Base-by-base conservation (phyloP, 1,140 invertebrate genomes). In the Riptortus pedestris region DNA sequence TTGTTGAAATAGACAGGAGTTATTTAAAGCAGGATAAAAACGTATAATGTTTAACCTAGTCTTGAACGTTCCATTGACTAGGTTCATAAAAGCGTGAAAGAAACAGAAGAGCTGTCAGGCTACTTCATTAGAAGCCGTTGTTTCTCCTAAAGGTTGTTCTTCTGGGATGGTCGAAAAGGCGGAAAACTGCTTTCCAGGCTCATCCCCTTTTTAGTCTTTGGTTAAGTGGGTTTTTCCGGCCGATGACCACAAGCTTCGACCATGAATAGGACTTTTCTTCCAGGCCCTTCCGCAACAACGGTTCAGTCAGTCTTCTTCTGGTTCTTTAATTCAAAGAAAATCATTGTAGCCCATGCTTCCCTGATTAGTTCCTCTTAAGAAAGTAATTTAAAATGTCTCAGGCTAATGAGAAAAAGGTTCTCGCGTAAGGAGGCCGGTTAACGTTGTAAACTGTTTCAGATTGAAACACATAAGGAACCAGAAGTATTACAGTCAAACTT, bases 221-320 rank as follows among this genome's bases (percentile, higher is more conserved):
- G 51, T 3, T 55, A 55, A 55, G 51, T 27, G 51, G 51, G 22
- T 55, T 55, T 55, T 55, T 55, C 51, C 51, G 51, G 51, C 20
- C 24, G 24, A 24, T 24, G 51, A 24, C 51, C 51, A 55, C 22
- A 55, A 24, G 20, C 22, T 26, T 55, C 51, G 16, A 3, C 45
- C 45, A 22, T 55, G 24, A 55, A 18, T 55, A 24, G 20, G 18
- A 5, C 24, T 52, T 12, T 18, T 55, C 22, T 14, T 2, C 18
- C 18, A 16, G 51, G 14, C 51, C 31, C 31, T 38, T 38, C 31
- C 31, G 31, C 31, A 38, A 38, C 51, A 55, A 55, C 51, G 51
- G 51, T 9, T 55, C 31, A 5, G 5, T 14, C 5, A 38, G 5
- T 14, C 31, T 38, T 38, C 31, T 38, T 38, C 31, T 38, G 31